These are phyloP conservation scores for Microplitis manilae DNA, from an alignment of 2,888 invertebrate genomes.

Conservation along the genomic window DNA sequence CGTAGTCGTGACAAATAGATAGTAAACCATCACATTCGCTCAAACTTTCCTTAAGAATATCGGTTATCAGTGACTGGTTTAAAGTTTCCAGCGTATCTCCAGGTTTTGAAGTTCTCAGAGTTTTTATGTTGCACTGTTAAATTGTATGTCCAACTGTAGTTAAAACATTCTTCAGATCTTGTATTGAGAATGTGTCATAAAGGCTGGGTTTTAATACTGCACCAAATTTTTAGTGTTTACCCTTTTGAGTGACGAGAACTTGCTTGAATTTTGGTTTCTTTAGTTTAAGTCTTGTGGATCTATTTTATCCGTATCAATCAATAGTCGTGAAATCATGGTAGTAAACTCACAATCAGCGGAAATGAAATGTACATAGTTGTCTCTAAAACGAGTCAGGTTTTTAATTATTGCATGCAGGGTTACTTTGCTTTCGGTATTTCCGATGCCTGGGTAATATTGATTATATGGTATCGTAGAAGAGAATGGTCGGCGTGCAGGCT, in stretches of 20 bases:
- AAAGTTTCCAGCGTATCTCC: constrained; percentile 27
- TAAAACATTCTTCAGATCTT: not conserved
- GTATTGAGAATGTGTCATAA: constrained; percentile 21
- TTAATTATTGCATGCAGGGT: not conserved
- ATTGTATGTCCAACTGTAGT: not conserved
- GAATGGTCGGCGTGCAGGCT: not conserved
- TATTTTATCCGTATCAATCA: constrained; percentile 25
- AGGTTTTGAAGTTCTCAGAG: constrained; percentile 24
- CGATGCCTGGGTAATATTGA: not conserved
- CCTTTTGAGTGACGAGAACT: constrained; percentile 8
- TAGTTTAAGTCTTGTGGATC: constrained; percentile 19
- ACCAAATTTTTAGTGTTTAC: constrained; percentile 10
- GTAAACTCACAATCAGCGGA: too few relatives aligned
- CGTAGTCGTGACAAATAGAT: constrained; percentile 20
- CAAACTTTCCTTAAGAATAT: constrained; percentile 5
- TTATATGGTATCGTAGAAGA: not conserved
- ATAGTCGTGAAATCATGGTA: constrained; percentile 17
- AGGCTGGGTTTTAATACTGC: constrained; percentile 14
- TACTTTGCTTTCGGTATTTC: not conserved
- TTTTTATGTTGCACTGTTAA: not conserved
- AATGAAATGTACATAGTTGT: not conserved
- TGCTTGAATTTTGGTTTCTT: constrained; percentile 27
- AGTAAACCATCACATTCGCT: not conserved
- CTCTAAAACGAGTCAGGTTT: not conserved
- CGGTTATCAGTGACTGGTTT: not conserved